Evolutionary conservation across 1,140 invertebrate species (phyloP).

Genomic region (Drosophila leontia): DNA sequence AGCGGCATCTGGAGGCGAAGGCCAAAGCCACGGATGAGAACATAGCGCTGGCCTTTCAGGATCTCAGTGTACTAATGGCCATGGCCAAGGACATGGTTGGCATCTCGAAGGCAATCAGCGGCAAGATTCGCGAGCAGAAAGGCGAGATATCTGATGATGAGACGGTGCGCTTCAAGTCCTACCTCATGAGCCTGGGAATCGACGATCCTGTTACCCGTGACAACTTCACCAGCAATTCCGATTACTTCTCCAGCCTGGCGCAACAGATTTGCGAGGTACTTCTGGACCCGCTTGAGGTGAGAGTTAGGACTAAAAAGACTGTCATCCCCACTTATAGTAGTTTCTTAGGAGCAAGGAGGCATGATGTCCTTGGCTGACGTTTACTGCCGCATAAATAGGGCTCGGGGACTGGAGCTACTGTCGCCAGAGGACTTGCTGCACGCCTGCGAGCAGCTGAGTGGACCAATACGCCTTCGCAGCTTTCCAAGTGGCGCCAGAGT

Average conservation of each 20-base stretch:
- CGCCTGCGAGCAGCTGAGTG: conserved; percentile 91
- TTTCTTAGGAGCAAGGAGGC: conserved; percentile 93
- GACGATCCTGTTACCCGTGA: conserved; percentile 98
- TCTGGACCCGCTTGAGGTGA: conserved; percentile 91
- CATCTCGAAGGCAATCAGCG: conserved; percentile 96
- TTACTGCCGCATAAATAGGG: conserved; percentile 97
- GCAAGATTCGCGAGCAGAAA: conserved; percentile 97
- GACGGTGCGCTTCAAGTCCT: conserved; percentile 97
- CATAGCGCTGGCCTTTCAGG: conserved; percentile 97
- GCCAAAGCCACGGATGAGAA: conserved; percentile 95
- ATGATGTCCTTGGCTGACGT: conserved; percentile 98
- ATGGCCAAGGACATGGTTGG: conserved; percentile 99
- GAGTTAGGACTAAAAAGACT: background rate
- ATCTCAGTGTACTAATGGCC: conserved; percentile 95
- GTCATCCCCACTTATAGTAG: background rate
- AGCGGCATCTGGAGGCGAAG: conserved; percentile 95
- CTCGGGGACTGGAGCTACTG: conserved; percentile 93
- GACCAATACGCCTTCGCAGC: conserved; percentile 91
- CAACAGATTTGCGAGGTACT: conserved; percentile 94
- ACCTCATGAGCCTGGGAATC: conserved; percentile 97
- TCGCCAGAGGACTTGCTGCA: conserved; percentile 98
- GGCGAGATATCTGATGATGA: conserved; percentile 99
- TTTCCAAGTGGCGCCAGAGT: conserved; percentile 97
- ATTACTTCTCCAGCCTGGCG: conserved; percentile 95
- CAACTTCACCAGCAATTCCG: conserved; percentile 93